Percentiles rank a stretch among this genome's conserved stretches.
These are phyloP conservation scores for Actinopyga echinites DNA, from an alignment of 53 echinoderm and acorn worm species.

Conservation along the genomic window DNA sequence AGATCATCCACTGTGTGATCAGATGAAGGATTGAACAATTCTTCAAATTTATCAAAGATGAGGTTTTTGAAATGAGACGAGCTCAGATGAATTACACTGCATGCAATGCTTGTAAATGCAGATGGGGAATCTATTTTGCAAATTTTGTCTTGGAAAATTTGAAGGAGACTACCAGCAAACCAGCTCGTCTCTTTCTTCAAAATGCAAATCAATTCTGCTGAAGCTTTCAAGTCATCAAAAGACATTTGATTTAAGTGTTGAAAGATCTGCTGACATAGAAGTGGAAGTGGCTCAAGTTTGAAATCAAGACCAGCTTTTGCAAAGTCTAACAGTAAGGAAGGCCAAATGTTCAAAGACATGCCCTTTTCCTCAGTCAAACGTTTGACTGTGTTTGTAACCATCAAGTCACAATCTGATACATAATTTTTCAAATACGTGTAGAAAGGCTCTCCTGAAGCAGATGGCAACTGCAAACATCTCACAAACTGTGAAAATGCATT, in stretches of 20 bases:
- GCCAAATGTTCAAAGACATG: neutral
- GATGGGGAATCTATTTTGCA: neutral
- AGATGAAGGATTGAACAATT: neutral
- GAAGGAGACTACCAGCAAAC: neutral
- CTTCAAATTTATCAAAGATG: neutral
- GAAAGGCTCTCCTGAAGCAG: too few relatives aligned
- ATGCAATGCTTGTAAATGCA: neutral
- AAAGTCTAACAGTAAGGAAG: neutral
- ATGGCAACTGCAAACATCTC: too few relatives aligned
- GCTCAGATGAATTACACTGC: neutral
- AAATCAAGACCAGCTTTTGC: constrained; percentile 6
- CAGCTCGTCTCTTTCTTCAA: neutral
- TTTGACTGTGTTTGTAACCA: neutral
- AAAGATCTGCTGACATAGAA: constrained; percentile 7
- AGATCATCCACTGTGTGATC: neutral
- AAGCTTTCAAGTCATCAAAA: neutral
- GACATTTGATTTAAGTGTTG: neutral
- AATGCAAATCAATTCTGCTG: neutral
- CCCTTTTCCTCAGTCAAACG: neutral
- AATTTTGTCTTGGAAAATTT: neutral
- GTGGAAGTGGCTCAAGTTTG: neutral
- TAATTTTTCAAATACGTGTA: neutral
- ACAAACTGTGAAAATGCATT: too few relatives aligned
- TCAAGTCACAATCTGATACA: neutral
- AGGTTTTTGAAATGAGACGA: neutral